Evolutionary conservation across 2,888 invertebrate genomes (phyloP), one percentile per base, ranked within the genome.

Genomic region (Silvanus unidentatus): DNA sequence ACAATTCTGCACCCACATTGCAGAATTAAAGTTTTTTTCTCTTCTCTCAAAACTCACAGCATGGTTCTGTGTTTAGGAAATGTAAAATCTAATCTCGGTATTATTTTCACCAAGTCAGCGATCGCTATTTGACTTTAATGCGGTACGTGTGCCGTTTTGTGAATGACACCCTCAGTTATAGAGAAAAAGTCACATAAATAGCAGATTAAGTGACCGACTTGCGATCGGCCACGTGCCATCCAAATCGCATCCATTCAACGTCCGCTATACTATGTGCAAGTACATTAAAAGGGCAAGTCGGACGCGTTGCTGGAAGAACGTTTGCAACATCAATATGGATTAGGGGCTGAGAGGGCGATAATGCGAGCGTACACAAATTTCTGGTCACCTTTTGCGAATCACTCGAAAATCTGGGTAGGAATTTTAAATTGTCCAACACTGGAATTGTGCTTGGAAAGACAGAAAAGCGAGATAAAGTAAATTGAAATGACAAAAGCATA

Each of bases 161-260:
- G n/a, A n/a, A n/a, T n/a, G n/a, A n/a, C n/a, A n/a, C n/a, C n/a
- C n/a, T n/a, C n/a, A n/a, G n/a, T n/a, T n/a, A n/a, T n/a, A 64
- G 57, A 57, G 58, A 58, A 52, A 59, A 69, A 70, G 66, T 71
- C 72, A 68, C 69, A 72, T 72, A 72, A 72, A 72, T 72, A 71
- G 70, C 66, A 68, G 72, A 72, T 72, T 72, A 72, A 71, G 71
- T 71, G 71, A 71, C 71, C 71, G 69, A 71, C 68, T 66, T 66
- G 64, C 60, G 68, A 58, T 32, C 61, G 61, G 69, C 58, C 72
- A 68, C 72, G 72, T 71, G 67, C 54, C 60, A 41, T 44, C 34
- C 35, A 37, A 37, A 37, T 37, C 37, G 37, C n/a, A 35, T 16
- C 16, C n/a, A 16, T 41, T 38, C 16, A n/a, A n/a, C 38, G 10